phyloP scores from a whole-genome alignment of 92 coral and sea anemone species.

The Epizoanthus illoricatus region DNA sequence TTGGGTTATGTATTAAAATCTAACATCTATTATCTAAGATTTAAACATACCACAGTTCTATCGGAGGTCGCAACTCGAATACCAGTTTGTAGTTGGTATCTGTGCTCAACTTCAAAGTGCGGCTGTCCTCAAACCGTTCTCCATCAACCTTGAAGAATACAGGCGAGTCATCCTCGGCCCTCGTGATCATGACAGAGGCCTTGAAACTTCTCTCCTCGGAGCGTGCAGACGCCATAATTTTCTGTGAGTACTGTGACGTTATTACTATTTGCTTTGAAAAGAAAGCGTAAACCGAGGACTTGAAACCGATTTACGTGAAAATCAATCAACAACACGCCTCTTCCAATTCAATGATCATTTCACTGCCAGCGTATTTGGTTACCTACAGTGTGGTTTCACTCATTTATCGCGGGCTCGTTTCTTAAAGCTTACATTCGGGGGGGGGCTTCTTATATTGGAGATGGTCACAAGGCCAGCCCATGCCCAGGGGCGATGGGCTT shows the following conservation, averaged over 20 bases:
- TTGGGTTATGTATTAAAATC: too few species aligned
- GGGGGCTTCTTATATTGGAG: too few species aligned
- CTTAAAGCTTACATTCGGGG: too few species aligned
- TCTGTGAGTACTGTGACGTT: neutral
- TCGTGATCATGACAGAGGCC: conserved; percentile 62
- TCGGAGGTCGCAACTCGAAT: conserved; percentile 86
- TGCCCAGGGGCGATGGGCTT: too few species aligned
- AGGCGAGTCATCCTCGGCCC: conserved; percentile 83
- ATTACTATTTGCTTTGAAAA: neutral
- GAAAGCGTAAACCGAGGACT: neutral
- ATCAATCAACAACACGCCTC: neutral
- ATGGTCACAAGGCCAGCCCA: too few species aligned
- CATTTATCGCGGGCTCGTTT: conserved; percentile 8
- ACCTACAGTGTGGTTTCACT: neutral
- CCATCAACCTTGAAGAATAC: conserved; percentile 92
- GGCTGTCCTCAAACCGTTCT: conserved; percentile 84
- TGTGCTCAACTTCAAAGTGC: conserved; percentile 80
- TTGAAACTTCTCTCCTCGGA: conserved; percentile 76
- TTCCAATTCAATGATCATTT: neutral
- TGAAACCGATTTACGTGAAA: neutral
- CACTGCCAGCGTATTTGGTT: neutral
- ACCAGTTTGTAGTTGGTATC: conserved; percentile 71
- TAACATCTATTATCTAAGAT: neutral
- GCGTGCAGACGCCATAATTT: conserved; percentile 72
- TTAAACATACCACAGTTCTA: conserved; percentile 66